Base-by-base conservation (phyloP, 2,113 vertebrate genomes). In the Rhea americana region DNA sequence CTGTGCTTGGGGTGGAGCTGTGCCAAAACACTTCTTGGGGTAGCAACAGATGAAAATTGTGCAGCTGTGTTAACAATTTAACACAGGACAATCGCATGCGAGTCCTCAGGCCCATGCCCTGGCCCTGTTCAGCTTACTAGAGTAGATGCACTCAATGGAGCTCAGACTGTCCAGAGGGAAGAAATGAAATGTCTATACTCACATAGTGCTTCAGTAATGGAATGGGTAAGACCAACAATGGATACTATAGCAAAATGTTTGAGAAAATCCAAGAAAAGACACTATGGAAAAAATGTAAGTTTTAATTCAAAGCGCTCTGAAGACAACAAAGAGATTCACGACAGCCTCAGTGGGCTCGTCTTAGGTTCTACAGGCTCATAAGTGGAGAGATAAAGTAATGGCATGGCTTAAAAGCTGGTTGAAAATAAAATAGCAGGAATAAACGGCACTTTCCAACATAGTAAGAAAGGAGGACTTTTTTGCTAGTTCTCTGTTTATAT, bases 261-360 rank as follows among this genome's bases (percentile, higher is more conserved):
- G 47, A 65, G 20, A 35, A 74, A 80, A 63, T 68, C 19, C 32
- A 12, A 85, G 35, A 53, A 47, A 59, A 67, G 16, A 43, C 30
- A 30, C 3, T n/a, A 3, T 26, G 5, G 11, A 9, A 18, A 11
- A 87, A 83, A 81, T 2, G 0, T 11, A 28, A 7, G 5, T 16
- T 20, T 63, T 72, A 39, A 67, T 50, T 32, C 72, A 89, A 94
- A 85, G 4, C 10, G 17, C 32, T 65, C 45, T 22, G 37, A 74
- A 24, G 55, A 39, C 28, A 28, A 19, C 8, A 50, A 56, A 26
- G 32, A 78, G 11, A 65, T 11, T 83, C 53, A 50, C 7, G 30
- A 32, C 9, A 51, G 19, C 26, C 81, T 67, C 56, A 72, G 15
- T 21, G 37, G 61, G 25, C 47, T 77, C 74, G 7, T 45, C 41